Percentiles rank a stretch among this genome's conserved stretches.
These are phyloP conservation scores for Cephus sareptanus DNA, from an alignment of 2,888 invertebrate genomes.

Conservation along the genomic window DNA sequence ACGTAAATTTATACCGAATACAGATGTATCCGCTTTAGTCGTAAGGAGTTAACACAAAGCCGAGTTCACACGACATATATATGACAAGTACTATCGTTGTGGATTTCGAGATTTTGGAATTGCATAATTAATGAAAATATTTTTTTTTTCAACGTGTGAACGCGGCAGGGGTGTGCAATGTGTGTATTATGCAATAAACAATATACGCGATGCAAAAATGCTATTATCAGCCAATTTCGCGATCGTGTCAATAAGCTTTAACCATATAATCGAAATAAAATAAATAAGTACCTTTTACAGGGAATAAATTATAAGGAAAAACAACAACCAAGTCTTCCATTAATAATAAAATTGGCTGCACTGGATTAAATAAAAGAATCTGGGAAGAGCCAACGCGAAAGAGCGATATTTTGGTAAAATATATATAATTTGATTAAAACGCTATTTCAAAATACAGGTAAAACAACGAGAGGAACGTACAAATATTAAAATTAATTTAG, in stretches of 20 bases:
- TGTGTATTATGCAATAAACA: slow-evolving; percentile 65
- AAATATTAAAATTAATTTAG: no score
- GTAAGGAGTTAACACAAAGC: slow-evolving; percentile 47
- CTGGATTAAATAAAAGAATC: no score
- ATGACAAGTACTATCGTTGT: neutral
- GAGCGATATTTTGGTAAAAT: no score
- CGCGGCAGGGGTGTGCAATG: slow-evolving; percentile 49
- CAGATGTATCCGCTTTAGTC: slow-evolving; percentile 34
- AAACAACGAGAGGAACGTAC: no score
- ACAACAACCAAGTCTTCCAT: slow-evolving; percentile 61
- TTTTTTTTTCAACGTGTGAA: slow-evolving; percentile 32
- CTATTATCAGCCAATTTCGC: slow-evolving; percentile 34
- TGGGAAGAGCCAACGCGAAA: no score
- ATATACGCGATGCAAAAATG: slow-evolving; percentile 42
- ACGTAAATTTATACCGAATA: no score
- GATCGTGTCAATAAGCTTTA: slow-evolving; percentile 17
- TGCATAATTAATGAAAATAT: neutral
- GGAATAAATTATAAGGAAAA: slow-evolving; percentile 16
- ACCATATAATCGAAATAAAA: slow-evolving; percentile 4
- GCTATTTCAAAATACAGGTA: no score
- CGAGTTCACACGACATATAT: slow-evolving; percentile 41
- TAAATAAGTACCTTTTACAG: slow-evolving; percentile 12
- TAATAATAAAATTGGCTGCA: no score
- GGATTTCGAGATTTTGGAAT: neutral
- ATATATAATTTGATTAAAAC: no score